Evolutionary conservation across 1,140 invertebrate genomes (phyloP).

Genomic region (Alviniconcha marisindica): DNA sequence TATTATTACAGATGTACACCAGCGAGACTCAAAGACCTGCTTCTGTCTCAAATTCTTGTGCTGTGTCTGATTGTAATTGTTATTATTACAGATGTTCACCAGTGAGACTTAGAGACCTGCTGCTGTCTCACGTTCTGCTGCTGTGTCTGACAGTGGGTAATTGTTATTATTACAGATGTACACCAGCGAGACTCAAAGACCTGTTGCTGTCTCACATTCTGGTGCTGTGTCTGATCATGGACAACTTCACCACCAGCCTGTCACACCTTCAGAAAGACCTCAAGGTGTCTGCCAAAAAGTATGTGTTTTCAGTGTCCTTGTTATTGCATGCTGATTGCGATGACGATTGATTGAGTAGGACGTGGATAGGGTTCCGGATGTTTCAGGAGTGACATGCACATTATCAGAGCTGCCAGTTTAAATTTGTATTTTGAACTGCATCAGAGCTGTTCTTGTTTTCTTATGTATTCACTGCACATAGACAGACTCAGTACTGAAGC

Average conservation of each 20-base stretch:
- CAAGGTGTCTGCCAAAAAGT: conserved; percentile 49
- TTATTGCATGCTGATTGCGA: background rate
- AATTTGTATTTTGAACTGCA: no score
- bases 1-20: conserved; percentile 48
- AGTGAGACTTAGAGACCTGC: conserved; percentile 54
- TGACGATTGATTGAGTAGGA: no score
- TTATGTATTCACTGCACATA: no score
- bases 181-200: conserved; percentile 55
- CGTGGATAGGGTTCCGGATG: no score
- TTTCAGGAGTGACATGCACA: no score
- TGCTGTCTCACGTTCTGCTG: conserved; percentile 55
- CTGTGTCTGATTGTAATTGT: conserved; percentile 48
- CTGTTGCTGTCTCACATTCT: conserved; percentile 55
- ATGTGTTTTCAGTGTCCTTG: background rate
- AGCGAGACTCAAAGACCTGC: conserved; percentile 55
- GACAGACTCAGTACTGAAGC: no score
- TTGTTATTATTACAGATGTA: conserved; percentile 44
- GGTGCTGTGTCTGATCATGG: conserved; percentile 53
- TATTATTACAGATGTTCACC: conserved; percentile 47
- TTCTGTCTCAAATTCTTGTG: conserved; percentile 55
- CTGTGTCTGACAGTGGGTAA: conserved; percentile 51
- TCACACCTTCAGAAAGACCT: conserved; percentile 50
- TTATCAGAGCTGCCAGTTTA: no score
- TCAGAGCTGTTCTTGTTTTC: no score
- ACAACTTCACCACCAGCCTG: conserved; percentile 48